Evolutionary conservation across 2,797 vertebrate genomes (phyloP), one percentile per base, ranked within the genome.

Genomic region (Cheirogaleus major): DNA sequence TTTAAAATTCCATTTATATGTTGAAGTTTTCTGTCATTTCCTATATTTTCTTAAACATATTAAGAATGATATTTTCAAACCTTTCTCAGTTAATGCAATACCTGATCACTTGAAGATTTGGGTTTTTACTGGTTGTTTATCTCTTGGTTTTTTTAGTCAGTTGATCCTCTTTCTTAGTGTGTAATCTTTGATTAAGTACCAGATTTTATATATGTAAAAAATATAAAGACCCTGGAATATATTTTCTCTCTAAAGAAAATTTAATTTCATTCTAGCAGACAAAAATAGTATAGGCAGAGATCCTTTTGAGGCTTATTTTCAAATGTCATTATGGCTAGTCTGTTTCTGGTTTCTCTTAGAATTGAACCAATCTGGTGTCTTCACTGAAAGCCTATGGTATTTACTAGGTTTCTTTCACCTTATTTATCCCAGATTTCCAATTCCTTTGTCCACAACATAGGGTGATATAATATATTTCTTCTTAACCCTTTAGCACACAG

Each of bases 121-220:
- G 9, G 55, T 43, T 87, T 67, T 13, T 72, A 25, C 72, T 78
- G 23, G 45, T 3, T 65, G 3, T 22, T 48, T 91, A n/a, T 59
- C 14, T 83, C 25, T 88, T 50, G 27, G 7, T 41, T 79, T 87
- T 96, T 96, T 72, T 83, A 83, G 45, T 87, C 52, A 87, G 32
- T 41, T 32, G 7, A 4, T 83, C 41, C 9, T 70, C 25, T 76
- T 63, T 93, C 32, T 43, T 70, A 63, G 41, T 32, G 75, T 55
- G 81, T 55, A 63, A 61, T 70, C 35, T 48, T 83, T 93, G 57
- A 70, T 67, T 27, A 73, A 67, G 2, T 84, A 67, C 30, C 78
- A 50, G 20, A 83, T 9, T 73, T 52, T 41, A 14, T 70, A 69
- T 80, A 55, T 23, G 20, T 57, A 57, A 57, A 57, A 89, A 17